Base-by-base conservation (phyloP, 1,140 invertebrate species). In the Pararge aegeria region DNA sequence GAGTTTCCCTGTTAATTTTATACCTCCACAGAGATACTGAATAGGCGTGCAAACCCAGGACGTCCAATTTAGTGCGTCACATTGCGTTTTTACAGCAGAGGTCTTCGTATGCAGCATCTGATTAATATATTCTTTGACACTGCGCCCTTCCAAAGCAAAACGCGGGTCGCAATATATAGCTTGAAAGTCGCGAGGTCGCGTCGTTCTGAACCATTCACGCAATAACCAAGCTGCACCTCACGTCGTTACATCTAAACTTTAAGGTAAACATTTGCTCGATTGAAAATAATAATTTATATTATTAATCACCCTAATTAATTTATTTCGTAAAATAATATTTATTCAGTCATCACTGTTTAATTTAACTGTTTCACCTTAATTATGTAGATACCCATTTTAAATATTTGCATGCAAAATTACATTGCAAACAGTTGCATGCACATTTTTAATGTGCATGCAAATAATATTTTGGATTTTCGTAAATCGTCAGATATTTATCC, bases 121-220 rank as follows among this genome's bases (percentile, higher is more conserved):
- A 27, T 21, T 13, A 46, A 30, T 44, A 49, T 50, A 70, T 42
- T 74, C 61, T 78, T 70, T 76, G 70, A 51, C 65, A 64, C 57
- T 68, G 58, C 67, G 73, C 80, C 80, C 78, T 83, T 75, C 78
- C 80, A 75, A 49, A 49, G 59, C 51, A 51, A 58, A 57, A 61
- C 52, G 21, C 27, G 38, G 66, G 61, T 38, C 38, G 13, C 70
- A 53, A 71, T 83, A 83, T 78, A 85, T 78, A 83, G 73, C 69
- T 78, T 70, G 64, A 60, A 70, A 68, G 54, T 73, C 51, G 66
- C 72, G 69, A 75, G 66, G 68, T 75, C 70, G 75, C 54, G 30
- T 54, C 67, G 65, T 73, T 79, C 68, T 57, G 64, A 72, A 52
- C 54, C 77, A 66, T 70, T 75, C 75, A 65, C 70, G 64, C 68